Evolutionary conservation across 2,888 invertebrate species (phyloP), one percentile per base, ranked within the genome.

Genomic region (Megalurothrips usitatus): DNA sequence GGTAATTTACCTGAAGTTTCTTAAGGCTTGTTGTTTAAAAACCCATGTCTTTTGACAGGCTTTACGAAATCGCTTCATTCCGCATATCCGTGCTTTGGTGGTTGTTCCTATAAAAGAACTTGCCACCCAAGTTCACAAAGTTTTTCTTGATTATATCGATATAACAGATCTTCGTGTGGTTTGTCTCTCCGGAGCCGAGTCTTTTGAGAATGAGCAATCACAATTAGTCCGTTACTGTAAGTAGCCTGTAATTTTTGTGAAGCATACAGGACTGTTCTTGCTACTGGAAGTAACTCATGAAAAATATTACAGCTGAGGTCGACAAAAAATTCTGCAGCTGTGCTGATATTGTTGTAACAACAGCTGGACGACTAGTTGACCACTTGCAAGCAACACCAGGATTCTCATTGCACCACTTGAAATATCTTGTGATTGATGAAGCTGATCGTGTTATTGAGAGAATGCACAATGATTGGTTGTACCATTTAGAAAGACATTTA

Each of bases 401-500:
- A 26, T 93, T 96, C 86, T 91, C 92, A 80, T 87, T 96, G 63
- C 90, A 91, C 84, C 86, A 91, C 84, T 88, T 96, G 0, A 90
- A 92, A 85, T 96, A 94, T 88, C 88, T 97, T 78, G 92, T 99
- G 0, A 94, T 99, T 82, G 99, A 99, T 87, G 99, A 99, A 89
- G 99, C 99, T 10, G 99, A 99, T 88, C 91, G 96, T 84, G 94
- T 98, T 84, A 93, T 97, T 89, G 96, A 97, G 84, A 94, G 95
- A 85, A 91, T 96, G 79, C 95, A 97, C 87, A 94, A 96, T 86
- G 95, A 97, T 86, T 98, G 96, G 97, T 89, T 97, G 8, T 92
- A 92, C 84, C 92, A 95, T 86, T 89, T 97, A 82, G 94, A 96
- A 85, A 90, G 88, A 82, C 93, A 92, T 86, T 91, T 93, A 48